Conservation (phyloP, 2,113 vertebrate genomes). For the Panthera leo region DNA sequence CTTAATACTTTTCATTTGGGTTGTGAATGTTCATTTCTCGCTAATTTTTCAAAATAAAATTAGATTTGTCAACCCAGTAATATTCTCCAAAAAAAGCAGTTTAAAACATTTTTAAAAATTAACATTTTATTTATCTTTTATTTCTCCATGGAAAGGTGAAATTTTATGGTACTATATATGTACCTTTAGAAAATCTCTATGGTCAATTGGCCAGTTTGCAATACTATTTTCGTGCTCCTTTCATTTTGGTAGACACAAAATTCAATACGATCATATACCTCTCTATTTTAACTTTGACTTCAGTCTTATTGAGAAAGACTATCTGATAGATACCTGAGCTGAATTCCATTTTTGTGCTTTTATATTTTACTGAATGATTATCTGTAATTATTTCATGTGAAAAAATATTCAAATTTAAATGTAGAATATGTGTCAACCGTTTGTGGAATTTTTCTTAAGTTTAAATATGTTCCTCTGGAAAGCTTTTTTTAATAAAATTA, state of each 20-base stretch:
- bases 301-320: constrained; percentile 23
- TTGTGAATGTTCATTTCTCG: neutral
- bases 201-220: neutral
- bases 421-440: neutral
- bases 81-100: neutral
- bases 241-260: constrained; percentile 33
- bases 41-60: constrained; percentile 11
- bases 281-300: constrained; percentile 13
- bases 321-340: neutral
- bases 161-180: no score
- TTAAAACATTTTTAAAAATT: neutral
- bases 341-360: neutral
- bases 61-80: neutral
- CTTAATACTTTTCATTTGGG: neutral
- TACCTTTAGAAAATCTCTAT: neutral
- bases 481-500: neutral
- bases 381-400: neutral
- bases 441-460: constrained; percentile 18
- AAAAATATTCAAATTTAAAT: constrained; percentile 6
- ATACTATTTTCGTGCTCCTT: neutral
- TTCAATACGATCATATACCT: neutral
- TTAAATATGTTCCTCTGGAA: neutral
- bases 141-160: neutral
- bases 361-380: constrained; percentile 8
- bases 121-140: constrained; percentile 8